Conservation (phyloP, 2,797 vertebrate genomes). For the Acestrorhynchus altus region DNA sequence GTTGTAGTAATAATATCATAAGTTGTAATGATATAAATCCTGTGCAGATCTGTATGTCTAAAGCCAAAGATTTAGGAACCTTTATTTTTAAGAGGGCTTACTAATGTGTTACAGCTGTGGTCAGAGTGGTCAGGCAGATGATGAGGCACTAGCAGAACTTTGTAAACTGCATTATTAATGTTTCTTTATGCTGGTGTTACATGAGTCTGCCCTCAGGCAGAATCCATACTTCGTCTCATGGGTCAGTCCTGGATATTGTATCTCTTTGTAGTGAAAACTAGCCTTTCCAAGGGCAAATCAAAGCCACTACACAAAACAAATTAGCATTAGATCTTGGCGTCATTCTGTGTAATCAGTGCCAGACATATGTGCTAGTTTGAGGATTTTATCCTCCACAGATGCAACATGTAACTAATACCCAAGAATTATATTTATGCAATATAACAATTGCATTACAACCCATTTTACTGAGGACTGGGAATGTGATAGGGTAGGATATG, state of each 20-base stretch:
- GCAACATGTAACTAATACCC: not conserved
- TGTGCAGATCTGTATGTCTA: too few relatives aligned
- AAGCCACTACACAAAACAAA: not conserved
- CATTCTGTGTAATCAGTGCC: not conserved
- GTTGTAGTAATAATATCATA: too few relatives aligned
- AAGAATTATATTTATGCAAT: too few relatives aligned
- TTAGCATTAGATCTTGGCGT: not conserved
- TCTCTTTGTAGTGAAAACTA: not conserved
- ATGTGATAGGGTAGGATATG: too few relatives aligned
- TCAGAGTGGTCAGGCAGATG: not conserved
- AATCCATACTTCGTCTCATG: not conserved
- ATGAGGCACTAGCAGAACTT: not conserved
- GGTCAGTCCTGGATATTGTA: not conserved
- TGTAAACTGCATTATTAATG: slow-evolving; percentile 41
- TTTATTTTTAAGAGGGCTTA: too few relatives aligned
- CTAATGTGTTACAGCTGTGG: not conserved
- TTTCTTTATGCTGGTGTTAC: slow-evolving; percentile 2
- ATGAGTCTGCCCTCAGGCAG: slow-evolving; percentile 7
- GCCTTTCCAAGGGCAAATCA: not conserved
- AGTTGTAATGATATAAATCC: too few relatives aligned
- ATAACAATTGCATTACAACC: too few relatives aligned
- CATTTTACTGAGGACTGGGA: too few relatives aligned
- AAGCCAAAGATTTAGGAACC: too few relatives aligned
- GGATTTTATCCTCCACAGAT: not conserved
- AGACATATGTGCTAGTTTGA: too few relatives aligned